phyloP scores from a whole-genome alignment of 2,888 invertebrate genomes.

The Leucophenga montana region DNA sequence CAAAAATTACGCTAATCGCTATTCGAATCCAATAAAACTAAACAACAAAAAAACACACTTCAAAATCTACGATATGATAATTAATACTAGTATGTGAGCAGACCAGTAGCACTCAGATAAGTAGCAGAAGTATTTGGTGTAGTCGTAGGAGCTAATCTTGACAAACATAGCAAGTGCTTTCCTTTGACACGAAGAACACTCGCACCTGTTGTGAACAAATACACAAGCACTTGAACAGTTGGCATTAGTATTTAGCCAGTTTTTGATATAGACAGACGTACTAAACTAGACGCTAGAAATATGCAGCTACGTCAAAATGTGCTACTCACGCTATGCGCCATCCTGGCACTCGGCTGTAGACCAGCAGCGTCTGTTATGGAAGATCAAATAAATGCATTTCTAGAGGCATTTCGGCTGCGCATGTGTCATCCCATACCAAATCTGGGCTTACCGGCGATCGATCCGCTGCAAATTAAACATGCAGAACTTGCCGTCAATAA shows the following conservation, averaged over 20 bases:
- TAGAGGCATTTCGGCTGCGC: slow-evolving; percentile 62
- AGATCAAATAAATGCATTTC: slow-evolving; percentile 49
- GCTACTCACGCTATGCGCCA: background rate
- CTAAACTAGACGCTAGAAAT: background rate
- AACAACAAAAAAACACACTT: no score
- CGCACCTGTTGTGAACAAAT: no score
- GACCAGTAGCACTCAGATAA: no score
- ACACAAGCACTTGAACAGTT: background rate
- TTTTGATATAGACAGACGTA: background rate
- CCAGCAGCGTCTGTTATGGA: slow-evolving; percentile 49
- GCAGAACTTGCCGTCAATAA: slow-evolving; percentile 49
- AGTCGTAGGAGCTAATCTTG: no score
- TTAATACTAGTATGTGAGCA: no score
- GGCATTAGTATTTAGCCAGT: background rate
- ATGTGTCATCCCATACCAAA: slow-evolving; percentile 70
- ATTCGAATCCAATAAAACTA: no score
- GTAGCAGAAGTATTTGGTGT: no score
- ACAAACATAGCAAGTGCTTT: no score
- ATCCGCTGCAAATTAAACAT: slow-evolving; percentile 58
- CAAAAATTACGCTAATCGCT: no score
- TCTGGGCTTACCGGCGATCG: slow-evolving; percentile 63
- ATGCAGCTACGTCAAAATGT: background rate
- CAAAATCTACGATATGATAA: no score
- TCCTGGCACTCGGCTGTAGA: slow-evolving; percentile 28
- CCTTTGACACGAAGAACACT: no score